These are phyloP conservation scores for Neotoxoptera formosana DNA, from an alignment of 1,140 invertebrate genomes.

Conservation along the genomic window DNA sequence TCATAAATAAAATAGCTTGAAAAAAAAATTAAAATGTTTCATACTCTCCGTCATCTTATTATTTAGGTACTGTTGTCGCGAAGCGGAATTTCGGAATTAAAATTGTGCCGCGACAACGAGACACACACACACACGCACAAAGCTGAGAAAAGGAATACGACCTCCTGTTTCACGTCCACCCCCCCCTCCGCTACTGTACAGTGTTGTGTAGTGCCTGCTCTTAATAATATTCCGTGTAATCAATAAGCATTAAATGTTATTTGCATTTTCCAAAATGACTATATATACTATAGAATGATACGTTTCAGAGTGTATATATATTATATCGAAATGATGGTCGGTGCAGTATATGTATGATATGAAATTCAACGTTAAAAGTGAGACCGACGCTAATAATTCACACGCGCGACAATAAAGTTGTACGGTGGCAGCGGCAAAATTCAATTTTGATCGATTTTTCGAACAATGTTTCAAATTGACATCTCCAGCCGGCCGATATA, in stretches of 20 bases:
- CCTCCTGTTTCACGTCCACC: background rate
- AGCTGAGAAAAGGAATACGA: background rate
- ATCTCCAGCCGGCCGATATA: background rate
- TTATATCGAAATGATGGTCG: background rate
- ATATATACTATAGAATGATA: background rate
- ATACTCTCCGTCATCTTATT: background rate
- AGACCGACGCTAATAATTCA: background rate
- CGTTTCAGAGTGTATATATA: background rate
- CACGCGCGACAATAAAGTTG: background rate
- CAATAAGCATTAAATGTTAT: background rate
- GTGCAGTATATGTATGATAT: background rate
- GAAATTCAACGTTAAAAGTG: background rate
- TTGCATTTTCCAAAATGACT: background rate
- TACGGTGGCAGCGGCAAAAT: background rate
- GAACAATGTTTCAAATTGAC: conserved; percentile 48
- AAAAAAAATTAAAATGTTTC: background rate
- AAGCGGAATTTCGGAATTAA: background rate
- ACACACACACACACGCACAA: too few species aligned
- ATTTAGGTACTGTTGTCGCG: background rate
- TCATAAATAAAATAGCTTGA: background rate
- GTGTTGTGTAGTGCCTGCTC: background rate
- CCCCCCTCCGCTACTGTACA: background rate
- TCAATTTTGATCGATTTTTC: conserved; percentile 35
- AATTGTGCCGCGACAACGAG: background rate
- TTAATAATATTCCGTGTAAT: background rate